A percentile compares a stretch with the other conserved stretches of the same genome.
phyloP scores from a whole-genome alignment of 2,113 vertebrate genomes.

The Menidia beryllina region DNA sequence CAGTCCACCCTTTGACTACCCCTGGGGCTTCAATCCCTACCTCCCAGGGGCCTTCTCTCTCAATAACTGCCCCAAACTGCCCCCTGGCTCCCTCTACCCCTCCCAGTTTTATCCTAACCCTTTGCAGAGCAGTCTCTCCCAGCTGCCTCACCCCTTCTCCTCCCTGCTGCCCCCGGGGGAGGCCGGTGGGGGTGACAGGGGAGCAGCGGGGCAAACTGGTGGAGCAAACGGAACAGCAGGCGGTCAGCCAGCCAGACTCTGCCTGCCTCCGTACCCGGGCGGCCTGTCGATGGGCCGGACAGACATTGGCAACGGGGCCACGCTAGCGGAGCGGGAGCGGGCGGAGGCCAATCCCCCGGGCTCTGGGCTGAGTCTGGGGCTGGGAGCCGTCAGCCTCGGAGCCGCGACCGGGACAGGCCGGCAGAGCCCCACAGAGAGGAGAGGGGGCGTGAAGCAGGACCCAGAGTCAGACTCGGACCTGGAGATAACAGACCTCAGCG shows the following conservation, averaged over 20 bases:
- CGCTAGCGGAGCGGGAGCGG: constrained; percentile 70
- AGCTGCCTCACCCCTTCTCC: constrained; percentile 86
- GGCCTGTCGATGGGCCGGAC: constrained; percentile 77
- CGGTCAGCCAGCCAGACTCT: constrained; percentile 72
- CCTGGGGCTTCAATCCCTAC: constrained; percentile 93
- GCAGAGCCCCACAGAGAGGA: constrained; percentile 82
- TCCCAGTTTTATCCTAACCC: constrained; percentile 91
- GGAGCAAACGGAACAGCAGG: constrained; percentile 77
- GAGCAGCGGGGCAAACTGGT: constrained; percentile 70
- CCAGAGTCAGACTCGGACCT: constrained; percentile 90
- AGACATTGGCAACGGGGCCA: constrained; percentile 73
- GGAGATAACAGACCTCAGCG: constrained; percentile 93
- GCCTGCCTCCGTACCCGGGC: constrained; percentile 73
- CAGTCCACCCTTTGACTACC: constrained; percentile 88
- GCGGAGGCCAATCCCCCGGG: constrained; percentile 56
- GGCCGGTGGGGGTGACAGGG: constrained; percentile 71
- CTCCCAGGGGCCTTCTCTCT: constrained; percentile 89
- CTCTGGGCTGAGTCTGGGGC: constrained; percentile 67
- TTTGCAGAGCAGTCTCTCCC: constrained; percentile 85
- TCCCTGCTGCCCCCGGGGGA: constrained; percentile 80
- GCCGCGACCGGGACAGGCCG: constrained; percentile 59
- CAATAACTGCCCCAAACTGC: constrained; percentile 88
- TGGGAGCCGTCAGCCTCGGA: constrained; percentile 72
- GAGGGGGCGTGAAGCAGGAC: constrained; percentile 86
- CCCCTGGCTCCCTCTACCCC: constrained; percentile 89